phyloP scores from a whole-genome alignment of 2,113 vertebrate genomes.

The Onychorhynchus coronatus region DNA sequence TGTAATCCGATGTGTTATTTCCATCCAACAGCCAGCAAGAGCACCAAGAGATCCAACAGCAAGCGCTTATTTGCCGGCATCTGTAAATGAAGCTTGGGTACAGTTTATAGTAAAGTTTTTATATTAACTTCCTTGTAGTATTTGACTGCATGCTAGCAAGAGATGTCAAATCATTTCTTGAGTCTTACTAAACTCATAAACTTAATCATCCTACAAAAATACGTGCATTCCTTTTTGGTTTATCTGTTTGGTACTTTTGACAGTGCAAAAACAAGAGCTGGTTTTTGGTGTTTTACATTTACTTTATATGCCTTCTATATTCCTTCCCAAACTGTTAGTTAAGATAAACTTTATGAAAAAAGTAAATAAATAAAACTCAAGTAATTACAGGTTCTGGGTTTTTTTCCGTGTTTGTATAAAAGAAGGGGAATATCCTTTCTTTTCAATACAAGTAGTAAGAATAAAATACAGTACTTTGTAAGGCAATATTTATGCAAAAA shows the following conservation, averaged over 20 bases:
- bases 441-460: not conserved
- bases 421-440: not conserved
- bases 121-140: not conserved
- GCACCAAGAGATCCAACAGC: not conserved
- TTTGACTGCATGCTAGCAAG: not conserved
- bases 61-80: not conserved
- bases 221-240: not conserved
- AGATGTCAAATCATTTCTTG: not conserved
- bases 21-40: not conserved
- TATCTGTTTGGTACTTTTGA: not conserved
- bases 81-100: not conserved
- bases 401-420: not conserved
- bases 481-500: not conserved
- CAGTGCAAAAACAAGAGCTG: not conserved
- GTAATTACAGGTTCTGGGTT: not conserved
- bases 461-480: not conserved
- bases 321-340: not conserved
- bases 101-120: not conserved
- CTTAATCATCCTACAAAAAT: not conserved
- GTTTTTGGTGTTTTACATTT: not conserved
- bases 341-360: not conserved
- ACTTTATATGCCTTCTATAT: not conserved
- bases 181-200: not conserved
- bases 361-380: not conserved
- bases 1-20: not conserved